Percentiles rank a stretch among this genome's conserved stretches.
These are phyloP conservation scores for Acipenser transmontanus DNA, from an alignment of 2,797 vertebrate species.

Conservation along the genomic window DNA sequence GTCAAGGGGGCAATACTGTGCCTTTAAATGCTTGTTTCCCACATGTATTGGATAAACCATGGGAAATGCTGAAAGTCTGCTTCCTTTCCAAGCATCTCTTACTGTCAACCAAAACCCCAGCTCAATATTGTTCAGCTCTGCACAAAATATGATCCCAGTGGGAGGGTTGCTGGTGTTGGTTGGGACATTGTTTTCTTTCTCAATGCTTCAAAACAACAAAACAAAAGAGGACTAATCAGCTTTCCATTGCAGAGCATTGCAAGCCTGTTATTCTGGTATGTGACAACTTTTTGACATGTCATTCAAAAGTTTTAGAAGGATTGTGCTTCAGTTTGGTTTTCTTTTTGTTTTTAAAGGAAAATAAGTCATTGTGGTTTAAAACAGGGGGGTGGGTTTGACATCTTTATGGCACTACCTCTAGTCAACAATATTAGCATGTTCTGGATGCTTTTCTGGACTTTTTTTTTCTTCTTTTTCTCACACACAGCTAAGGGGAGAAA, in stretches of 20 bases:
- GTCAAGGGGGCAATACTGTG: not conserved
- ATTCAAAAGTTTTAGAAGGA: conserved; percentile 44
- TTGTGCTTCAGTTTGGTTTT: conserved; percentile 51
- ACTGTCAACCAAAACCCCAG: conserved; percentile 39
- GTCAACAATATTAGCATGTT: conserved; percentile 69
- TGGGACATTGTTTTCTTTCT: conserved; percentile 41
- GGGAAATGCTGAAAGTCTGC: conserved; percentile 38
- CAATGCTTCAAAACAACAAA: conserved; percentile 29
- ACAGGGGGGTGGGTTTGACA: conserved; percentile 52
- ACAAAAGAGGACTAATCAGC: conserved; percentile 25
- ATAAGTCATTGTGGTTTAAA: conserved; percentile 41
- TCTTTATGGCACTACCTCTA: conserved; percentile 68
- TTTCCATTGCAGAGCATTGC: conserved; percentile 29
- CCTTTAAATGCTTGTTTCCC: conserved; percentile 11
- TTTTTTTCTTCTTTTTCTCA: conserved; percentile 31
- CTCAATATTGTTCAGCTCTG: conserved; percentile 33
- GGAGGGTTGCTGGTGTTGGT: conserved; percentile 21
- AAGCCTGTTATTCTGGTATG: conserved; percentile 37
- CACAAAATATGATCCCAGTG: conserved; percentile 19
- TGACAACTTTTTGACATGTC: conserved; percentile 44
- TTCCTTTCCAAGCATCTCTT: conserved; percentile 44
- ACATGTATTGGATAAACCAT: conserved; percentile 35
- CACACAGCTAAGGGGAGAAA: conserved; percentile 38
- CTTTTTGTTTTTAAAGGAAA: not conserved
- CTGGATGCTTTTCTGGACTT: conserved; percentile 57